A percentile compares a stretch with the other conserved stretches of the same genome.
Evolutionary conservation across 2,113 vertebrate genomes (phyloP).

Genomic region (Aptenodytes forsteri): DNA sequence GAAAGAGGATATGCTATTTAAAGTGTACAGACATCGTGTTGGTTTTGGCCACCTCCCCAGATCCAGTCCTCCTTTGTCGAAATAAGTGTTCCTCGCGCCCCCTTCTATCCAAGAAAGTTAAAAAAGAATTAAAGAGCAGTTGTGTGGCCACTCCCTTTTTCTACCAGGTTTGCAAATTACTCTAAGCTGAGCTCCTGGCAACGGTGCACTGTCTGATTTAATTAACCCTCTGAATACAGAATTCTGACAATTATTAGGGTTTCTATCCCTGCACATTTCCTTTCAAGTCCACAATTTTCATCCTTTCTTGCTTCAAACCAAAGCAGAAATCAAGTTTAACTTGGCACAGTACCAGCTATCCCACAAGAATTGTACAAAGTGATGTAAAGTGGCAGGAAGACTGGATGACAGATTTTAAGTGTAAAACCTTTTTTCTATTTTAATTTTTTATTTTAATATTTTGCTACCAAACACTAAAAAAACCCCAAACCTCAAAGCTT

Average conservation of each 20-base stretch:
- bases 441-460: conserved; percentile 36
- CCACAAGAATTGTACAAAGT: neutral
- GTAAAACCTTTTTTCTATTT: conserved; percentile 25
- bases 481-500: neutral
- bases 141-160: neutral
- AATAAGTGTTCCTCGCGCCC: neutral
- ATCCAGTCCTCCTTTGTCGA: neutral
- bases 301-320: neutral
- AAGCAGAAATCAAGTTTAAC: conserved; percentile 12
- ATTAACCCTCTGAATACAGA: neutral
- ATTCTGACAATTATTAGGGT: neutral
- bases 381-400: neutral
- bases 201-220: neutral
- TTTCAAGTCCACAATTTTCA: neutral
- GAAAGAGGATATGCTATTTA: neutral
- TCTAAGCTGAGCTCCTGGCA: neutral
- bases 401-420: conserved; percentile 6
- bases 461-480: neutral
- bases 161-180: neutral
- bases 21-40: neutral
- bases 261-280: neutral
- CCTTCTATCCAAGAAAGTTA: neutral
- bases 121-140: neutral
- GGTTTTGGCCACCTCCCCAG: neutral
- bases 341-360: neutral